phyloP scores from a whole-genome alignment of 2,797 vertebrate species.

The Sphenodon punctatus region DNA sequence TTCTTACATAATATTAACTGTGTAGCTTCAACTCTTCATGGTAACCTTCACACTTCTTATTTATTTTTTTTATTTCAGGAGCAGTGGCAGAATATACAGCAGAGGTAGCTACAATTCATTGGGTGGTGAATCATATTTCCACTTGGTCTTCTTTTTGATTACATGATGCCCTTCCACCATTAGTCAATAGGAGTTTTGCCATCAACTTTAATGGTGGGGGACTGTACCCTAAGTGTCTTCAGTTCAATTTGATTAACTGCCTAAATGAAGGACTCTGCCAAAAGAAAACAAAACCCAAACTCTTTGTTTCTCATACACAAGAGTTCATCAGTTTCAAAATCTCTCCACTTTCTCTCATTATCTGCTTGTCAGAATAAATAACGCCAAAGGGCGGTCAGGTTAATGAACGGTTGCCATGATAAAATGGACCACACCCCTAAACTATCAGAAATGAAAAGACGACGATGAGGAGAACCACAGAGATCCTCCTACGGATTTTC shows the following conservation, averaged over 20 bases:
- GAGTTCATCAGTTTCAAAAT: neutral
- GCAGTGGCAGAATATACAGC: rapidly evolving
- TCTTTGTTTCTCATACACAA: constrained; percentile 7
- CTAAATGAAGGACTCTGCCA: neutral
- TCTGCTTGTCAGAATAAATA: neutral
- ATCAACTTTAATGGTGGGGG: too few species aligned
- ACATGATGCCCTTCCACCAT: too few species aligned
- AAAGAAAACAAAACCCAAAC: neutral
- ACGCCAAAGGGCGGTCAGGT: neutral
- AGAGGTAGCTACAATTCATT: neutral
- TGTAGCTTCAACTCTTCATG: neutral
- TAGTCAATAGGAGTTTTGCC: too few species aligned
- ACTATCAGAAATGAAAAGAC: neutral
- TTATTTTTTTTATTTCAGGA: neutral
- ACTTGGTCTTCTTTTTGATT: neutral
- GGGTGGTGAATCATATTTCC: neutral
- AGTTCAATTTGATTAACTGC: neutral
- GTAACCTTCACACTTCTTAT: neutral
- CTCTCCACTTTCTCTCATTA: neutral
- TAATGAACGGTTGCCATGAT: neutral
- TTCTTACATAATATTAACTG: rapidly evolving
- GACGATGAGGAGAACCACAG: neutral
- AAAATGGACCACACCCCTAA: neutral
- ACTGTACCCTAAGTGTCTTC: neutral
- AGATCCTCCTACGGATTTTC: neutral